A percentile compares a stretch with the other conserved stretches of the same genome.
Evolutionary conservation across 2,113 vertebrate genomes (phyloP).

Genomic region (Istiophorus platypterus): DNA sequence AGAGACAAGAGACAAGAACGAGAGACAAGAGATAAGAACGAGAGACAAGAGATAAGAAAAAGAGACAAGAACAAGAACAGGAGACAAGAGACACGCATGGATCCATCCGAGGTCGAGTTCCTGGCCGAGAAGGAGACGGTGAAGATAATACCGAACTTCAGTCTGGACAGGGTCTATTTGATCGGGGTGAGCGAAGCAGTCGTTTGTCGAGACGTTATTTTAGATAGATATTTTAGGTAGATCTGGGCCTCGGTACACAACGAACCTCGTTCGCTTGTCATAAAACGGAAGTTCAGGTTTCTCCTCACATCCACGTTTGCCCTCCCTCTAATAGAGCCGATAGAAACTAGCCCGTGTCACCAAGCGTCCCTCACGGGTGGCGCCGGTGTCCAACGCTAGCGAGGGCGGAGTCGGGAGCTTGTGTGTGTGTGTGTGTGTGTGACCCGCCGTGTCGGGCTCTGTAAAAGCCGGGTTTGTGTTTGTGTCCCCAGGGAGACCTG

Average conservation of each 20-base stretch:
- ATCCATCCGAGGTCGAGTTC: conserved; percentile 93
- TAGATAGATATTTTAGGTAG: no score
- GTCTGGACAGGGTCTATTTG: conserved; percentile 93
- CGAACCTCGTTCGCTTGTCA: no score
- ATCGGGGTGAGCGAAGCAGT: conserved; percentile 88
- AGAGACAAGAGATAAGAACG: no score
- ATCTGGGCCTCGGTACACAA: no score
- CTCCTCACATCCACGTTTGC: neutral
- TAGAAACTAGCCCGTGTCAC: neutral
- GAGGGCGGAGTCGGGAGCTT: neutral
- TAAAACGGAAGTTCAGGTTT: neutral
- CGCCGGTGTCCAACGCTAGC: neutral
- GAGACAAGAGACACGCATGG: no score
- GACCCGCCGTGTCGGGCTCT: no score
- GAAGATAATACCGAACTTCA: conserved; percentile 96
- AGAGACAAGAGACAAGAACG: no score
- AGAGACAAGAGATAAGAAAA: no score
- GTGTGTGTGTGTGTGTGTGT: no score
- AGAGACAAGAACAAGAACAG: no score
- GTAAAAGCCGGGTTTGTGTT: no score
- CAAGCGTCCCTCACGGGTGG: neutral
- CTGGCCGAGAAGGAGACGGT: conserved; percentile 94
- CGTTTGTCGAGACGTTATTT: neutral
- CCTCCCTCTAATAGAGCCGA: no score
- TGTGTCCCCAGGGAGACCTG: conserved; percentile 89